Conservation (phyloP, 2,797 vertebrate species). For the Melanogrammus aeglefinus region DNA sequence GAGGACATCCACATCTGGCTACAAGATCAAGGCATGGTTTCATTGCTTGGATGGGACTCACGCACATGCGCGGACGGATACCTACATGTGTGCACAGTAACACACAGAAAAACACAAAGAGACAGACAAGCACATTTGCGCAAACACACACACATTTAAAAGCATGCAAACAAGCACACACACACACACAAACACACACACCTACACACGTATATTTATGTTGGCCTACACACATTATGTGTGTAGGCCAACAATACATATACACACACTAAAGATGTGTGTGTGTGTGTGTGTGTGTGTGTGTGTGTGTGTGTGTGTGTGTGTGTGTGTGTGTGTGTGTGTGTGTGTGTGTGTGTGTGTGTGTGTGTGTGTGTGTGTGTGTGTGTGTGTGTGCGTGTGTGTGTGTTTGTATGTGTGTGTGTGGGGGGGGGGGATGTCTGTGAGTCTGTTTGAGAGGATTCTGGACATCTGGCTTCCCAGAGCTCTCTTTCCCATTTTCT, state of each 20-base stretch:
- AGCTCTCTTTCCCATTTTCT: constrained; percentile 25
- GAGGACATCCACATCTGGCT: constrained; percentile 75
- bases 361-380: not conserved
- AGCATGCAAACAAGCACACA: constrained; percentile 2
- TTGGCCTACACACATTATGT: constrained; percentile 8
- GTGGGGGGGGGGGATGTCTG: too few relatives aligned
- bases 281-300: not conserved
- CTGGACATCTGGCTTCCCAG: constrained; percentile 76
- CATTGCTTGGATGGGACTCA: constrained; percentile 7
- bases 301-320: too few relatives aligned
- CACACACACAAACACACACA: not conserved
- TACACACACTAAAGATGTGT: not conserved
- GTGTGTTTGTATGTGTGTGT: not conserved
- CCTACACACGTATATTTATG: not conserved
- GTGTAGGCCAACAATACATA: not conserved
- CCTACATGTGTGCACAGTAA: constrained; percentile 35
- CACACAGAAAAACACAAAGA: not conserved
- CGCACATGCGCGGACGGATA: constrained; percentile 33
- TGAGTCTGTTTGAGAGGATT: constrained; percentile 45
- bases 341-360: constrained; percentile 4
- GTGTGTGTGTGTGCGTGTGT: not conserved
- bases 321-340: not conserved
- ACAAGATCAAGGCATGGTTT: constrained; percentile 66
- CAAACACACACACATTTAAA: constrained; percentile 8
- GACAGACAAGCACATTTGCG: not conserved